These are phyloP conservation scores for Emydocephalus ijimae DNA, from an alignment of 2,113 vertebrate species.

Conservation along the genomic window DNA sequence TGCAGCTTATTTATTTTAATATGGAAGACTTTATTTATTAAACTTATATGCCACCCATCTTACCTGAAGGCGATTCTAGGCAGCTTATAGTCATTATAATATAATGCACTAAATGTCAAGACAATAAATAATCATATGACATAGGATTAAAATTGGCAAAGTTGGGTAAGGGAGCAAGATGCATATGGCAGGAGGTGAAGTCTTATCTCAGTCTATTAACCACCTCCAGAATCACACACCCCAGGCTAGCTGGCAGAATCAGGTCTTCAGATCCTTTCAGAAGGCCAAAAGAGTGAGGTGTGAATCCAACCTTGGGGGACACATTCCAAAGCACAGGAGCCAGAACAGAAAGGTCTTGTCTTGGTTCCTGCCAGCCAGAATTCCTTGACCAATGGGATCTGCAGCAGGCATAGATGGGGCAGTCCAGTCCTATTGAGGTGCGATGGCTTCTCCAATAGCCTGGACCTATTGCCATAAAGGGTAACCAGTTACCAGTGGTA, in stretches of 20 bases:
- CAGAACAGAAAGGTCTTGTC: no score
- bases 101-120: neutral
- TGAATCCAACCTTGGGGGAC: no score
- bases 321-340: no score
- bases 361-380: no score
- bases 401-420: no score
- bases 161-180: neutral
- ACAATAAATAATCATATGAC: neutral
- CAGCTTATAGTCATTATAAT: neutral
- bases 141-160: neutral
- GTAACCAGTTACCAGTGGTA: no score
- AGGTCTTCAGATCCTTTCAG: neutral
- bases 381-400: no score
- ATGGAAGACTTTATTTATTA: neutral
- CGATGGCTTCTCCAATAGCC: no score
- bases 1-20: neutral
- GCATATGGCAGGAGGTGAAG: neutral
- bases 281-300: neutral
- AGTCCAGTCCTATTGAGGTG: no score
- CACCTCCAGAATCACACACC: neutral
- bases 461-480: no score
- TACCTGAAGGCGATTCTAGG: neutral
- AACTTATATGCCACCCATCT: no score
- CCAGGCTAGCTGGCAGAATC: neutral
- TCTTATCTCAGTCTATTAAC: neutral